Percentiles rank a stretch among this genome's conserved stretches.
phyloP scores from a whole-genome alignment of 2,888 invertebrate genomes.

The Cistogaster globosa region DNA sequence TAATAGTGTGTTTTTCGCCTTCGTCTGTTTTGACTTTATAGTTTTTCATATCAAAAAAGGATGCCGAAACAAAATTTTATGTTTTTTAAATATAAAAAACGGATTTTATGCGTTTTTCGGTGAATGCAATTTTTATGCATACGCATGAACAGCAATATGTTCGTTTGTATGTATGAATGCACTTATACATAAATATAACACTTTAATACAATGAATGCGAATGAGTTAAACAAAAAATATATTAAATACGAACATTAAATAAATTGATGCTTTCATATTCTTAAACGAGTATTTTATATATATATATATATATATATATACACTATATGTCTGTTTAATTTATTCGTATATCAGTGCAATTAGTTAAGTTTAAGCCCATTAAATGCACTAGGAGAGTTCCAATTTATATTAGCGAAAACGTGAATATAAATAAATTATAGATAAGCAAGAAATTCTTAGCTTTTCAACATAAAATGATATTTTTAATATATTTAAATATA shows the following conservation, averaged over 20 bases:
- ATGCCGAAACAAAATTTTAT: conserved; percentile 74
- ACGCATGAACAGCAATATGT: conserved; percentile 64
- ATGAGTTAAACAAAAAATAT: not conserved
- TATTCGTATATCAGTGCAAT: not conserved
- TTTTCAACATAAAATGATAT: too few species aligned
- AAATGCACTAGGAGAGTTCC: not conserved
- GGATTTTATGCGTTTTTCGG: conserved; percentile 75
- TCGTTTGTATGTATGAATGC: not conserved
- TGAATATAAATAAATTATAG: not conserved
- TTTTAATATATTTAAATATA: too few species aligned
- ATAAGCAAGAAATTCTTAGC: too few species aligned
- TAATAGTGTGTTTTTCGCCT: conserved; percentile 48
- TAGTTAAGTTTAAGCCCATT: not conserved
- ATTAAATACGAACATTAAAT: conserved; percentile 17
- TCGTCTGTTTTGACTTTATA: conserved; percentile 44
- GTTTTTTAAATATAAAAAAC: conserved; percentile 69
- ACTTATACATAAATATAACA: conserved; percentile 21
- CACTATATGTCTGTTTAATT: too few species aligned
- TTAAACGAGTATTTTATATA: not conserved
- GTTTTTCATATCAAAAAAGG: conserved; percentile 71
- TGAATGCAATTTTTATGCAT: conserved; percentile 74
- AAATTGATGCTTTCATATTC: not conserved
- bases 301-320: not conserved
- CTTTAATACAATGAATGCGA: not conserved
- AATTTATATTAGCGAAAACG: not conserved